Evolutionary conservation across 2,113 vertebrate species (phyloP).

Genomic region (Leptobrachium ailaonicum): DNA sequence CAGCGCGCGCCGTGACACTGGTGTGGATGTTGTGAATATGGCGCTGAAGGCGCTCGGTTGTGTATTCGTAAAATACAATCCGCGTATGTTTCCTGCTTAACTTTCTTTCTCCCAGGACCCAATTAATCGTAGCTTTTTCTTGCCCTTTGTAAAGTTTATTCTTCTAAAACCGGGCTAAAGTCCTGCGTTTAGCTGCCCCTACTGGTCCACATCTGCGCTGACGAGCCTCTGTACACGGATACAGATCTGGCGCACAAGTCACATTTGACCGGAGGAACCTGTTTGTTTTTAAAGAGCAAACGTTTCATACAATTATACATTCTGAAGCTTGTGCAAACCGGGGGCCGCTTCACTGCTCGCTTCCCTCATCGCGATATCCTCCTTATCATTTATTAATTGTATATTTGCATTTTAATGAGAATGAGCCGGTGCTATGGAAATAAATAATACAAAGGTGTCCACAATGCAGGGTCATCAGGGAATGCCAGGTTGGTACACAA

Average conservation of each 20-base stretch:
- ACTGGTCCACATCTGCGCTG: conserved; percentile 25
- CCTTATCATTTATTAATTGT: too few species aligned
- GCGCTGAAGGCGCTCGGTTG: conserved; percentile 20
- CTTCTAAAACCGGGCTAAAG: conserved; percentile 39
- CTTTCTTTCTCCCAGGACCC: conserved; percentile 42
- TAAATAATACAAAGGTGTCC: too few species aligned
- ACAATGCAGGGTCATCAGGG: fast-evolving
- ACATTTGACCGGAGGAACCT: background rate
- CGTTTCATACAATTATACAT: background rate
- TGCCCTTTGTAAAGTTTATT: conserved; percentile 44
- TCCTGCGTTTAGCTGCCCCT: conserved; percentile 23
- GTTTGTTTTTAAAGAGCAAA: background rate
- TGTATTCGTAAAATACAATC: conserved; percentile 37
- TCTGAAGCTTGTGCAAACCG: too few species aligned
- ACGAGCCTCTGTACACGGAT: conserved; percentile 1
- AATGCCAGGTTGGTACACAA: too few species aligned
- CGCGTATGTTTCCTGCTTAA: conserved; percentile 44
- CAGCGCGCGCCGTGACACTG: conserved; percentile 39
- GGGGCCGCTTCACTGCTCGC: too few species aligned
- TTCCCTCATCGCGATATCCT: too few species aligned
- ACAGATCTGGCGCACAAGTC: background rate
- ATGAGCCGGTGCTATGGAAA: too few species aligned
- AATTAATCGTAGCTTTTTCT: conserved; percentile 47
- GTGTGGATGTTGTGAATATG: conserved; percentile 11
- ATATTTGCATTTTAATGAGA: too few species aligned